Evolutionary conservation across 2,888 invertebrate genomes (phyloP).

Genomic region (Campoplex nolae): DNA sequence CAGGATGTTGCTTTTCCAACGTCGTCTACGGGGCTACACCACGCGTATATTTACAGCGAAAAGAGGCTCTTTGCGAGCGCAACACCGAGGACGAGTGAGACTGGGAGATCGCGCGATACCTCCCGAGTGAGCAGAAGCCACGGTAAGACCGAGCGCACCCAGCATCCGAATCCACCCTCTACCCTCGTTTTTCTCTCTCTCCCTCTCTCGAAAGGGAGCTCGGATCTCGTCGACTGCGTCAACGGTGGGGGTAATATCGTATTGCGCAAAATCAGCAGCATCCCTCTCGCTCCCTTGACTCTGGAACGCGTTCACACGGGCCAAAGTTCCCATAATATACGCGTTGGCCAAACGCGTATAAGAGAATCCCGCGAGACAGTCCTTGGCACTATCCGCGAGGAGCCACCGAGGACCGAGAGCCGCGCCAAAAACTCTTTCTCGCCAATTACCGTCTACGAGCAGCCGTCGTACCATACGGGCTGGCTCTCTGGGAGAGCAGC

Average conservation of each 20-base stretch:
- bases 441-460: neutral
- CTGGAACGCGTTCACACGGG: conserved; percentile 3
- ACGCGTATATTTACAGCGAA: conserved; percentile 69
- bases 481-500: too few species aligned
- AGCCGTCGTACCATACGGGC: neutral
- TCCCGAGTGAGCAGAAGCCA: conserved; percentile 52
- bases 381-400: neutral
- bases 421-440: conserved; percentile 17
- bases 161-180: conserved; percentile 71
- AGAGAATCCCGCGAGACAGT: neutral
- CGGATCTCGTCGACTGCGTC: conserved; percentile 8
- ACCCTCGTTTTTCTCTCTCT: conserved; percentile 43
- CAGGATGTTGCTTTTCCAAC: conserved; percentile 53
- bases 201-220: neutral
- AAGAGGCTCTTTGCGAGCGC: conserved; percentile 75
- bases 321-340: neutral
- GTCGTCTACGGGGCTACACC: conserved; percentile 64
- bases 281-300: conserved; percentile 49
- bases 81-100: conserved; percentile 51
- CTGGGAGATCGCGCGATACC: conserved; percentile 20
- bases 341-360: too few species aligned
- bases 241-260: conserved; percentile 66
- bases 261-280: conserved; percentile 75
- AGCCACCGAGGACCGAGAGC: conserved; percentile 4
- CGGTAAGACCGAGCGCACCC: conserved; percentile 73